Evolutionary conservation across 2,113 vertebrate species (phyloP).

Genomic region (Nothobranchius kuhntae): DNA sequence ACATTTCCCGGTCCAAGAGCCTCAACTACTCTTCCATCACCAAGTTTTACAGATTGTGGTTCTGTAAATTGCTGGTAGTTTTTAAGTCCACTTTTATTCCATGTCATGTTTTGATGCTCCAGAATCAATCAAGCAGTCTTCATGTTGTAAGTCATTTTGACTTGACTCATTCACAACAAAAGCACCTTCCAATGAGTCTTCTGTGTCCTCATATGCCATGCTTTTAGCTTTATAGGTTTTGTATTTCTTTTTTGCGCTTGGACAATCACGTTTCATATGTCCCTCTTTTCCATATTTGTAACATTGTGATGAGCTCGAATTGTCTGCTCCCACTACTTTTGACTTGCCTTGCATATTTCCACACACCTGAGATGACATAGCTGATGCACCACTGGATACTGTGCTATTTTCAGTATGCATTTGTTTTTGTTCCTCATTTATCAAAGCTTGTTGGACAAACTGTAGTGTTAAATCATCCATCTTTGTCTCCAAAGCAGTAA

Average conservation of each 20-base stretch:
- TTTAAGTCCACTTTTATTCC: conserved; percentile 12
- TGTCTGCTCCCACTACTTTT: too few relatives aligned
- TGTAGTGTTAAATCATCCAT: too few relatives aligned
- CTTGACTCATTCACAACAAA: background rate
- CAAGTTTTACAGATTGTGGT: conserved; percentile 1
- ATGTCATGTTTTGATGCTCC: conserved; percentile 18
- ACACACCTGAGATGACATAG: too few relatives aligned
- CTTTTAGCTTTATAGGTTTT: background rate
- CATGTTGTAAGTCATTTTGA: background rate
- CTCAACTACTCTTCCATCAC: conserved; percentile 15
- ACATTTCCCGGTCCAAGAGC: conserved; percentile 25
- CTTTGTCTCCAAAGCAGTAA: too few relatives aligned
- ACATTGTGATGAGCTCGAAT: too few relatives aligned
- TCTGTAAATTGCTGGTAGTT: conserved; percentile 14
- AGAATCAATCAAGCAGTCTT: conserved; percentile 7
- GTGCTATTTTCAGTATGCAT: too few relatives aligned
- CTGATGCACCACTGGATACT: too few relatives aligned
- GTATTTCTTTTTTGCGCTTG: background rate
- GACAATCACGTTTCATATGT: background rate
- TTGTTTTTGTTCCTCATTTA: too few relatives aligned
- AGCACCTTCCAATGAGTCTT: conserved; percentile 8
- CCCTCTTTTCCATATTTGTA: conserved; percentile 27
- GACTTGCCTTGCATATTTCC: too few relatives aligned
- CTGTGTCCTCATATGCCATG: background rate
- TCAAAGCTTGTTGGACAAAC: too few relatives aligned